phyloP scores from a whole-genome alignment of 2,797 vertebrate genomes.

The Clarias platycephalus region DNA sequence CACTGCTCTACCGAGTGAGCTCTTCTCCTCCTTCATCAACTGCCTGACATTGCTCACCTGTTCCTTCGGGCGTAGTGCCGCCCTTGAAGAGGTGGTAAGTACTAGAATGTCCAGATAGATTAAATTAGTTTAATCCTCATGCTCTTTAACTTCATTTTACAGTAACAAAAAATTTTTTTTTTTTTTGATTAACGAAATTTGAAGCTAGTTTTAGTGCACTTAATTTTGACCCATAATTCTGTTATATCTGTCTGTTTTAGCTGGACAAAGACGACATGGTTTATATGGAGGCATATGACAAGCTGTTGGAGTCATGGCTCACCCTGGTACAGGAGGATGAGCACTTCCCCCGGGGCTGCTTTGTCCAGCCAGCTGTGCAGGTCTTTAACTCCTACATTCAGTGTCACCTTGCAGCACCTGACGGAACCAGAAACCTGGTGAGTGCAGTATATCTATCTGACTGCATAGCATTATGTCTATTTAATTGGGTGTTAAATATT shows the following conservation, averaged over 20 bases:
- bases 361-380: constrained; percentile 93
- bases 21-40: constrained; percentile 97
- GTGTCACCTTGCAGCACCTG: constrained; percentile 95
- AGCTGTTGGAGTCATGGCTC: constrained; percentile 95
- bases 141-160: neutral
- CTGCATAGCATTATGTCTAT: neutral
- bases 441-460: constrained; percentile 55
- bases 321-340: constrained; percentile 96
- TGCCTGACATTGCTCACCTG: constrained; percentile 97
- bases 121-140: neutral
- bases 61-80: constrained; percentile 95
- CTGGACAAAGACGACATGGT: constrained; percentile 99
- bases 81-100: constrained; percentile 95
- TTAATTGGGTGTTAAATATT: neutral
- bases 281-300: constrained; percentile 99
- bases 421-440: constrained; percentile 97
- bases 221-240: neutral
- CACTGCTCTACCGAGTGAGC: constrained; percentile 92
- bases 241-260: constrained; percentile 61
- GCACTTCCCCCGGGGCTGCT: constrained; percentile 96
- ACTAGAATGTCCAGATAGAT: neutral
- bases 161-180: neutral
- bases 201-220: neutral
- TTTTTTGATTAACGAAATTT: neutral
- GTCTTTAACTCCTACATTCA: constrained; percentile 99